Evolutionary conservation across 2,888 invertebrate species (phyloP), one percentile per base, ranked within the genome.

Genomic region (Campopleginae sp.): DNA sequence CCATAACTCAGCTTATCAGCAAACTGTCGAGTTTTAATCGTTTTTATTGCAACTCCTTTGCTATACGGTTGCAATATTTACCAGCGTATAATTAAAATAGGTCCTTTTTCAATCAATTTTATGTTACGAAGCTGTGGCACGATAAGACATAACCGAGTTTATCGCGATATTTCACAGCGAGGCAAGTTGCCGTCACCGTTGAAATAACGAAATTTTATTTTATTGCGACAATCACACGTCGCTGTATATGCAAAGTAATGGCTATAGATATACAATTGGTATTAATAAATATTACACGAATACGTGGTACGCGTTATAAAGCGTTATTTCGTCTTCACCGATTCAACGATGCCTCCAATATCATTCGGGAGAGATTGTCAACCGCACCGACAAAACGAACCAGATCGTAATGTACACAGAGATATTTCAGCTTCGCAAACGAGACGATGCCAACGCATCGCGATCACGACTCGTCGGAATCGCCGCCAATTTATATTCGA

Each of bases 401-500:
- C 38, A 38, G 10, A 63, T 27, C 46, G 2, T n/a, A 27, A 8
- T 58, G 66, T 51, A 66, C 31, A 74, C 44, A 68, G 33, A 66
- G 33, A 72, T 78, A 44, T 80, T 65, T 48, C 31, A 72, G 58
- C 74, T 38, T 61, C 63, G 46, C 42, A 63, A 82, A 81, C 77
- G 38, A 19, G 61, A 75, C 63, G 63, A 70, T 72, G 77, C 38
- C 27, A 54, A 31, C 63, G 66, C 51, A 58, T 75, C 38, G 10
- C 80, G 78, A 75, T 12, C 72, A 84, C 86, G 87, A 87, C 87
- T 86, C 82, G 82, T 75, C 87, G 61, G 80, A 80, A 78, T 83
- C 83, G 80, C 86, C 82, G 86, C 86, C 87, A 87, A 87, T 87
- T 87, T 86, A 86, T 85, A 87, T 87, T 86, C 87, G 84, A 86